A percentile compares a stretch with the other conserved stretches of the same genome.
These are phyloP conservation scores for Ctenopoma kingsleyae DNA, from an alignment of 2,797 vertebrate species.

Conservation along the genomic window DNA sequence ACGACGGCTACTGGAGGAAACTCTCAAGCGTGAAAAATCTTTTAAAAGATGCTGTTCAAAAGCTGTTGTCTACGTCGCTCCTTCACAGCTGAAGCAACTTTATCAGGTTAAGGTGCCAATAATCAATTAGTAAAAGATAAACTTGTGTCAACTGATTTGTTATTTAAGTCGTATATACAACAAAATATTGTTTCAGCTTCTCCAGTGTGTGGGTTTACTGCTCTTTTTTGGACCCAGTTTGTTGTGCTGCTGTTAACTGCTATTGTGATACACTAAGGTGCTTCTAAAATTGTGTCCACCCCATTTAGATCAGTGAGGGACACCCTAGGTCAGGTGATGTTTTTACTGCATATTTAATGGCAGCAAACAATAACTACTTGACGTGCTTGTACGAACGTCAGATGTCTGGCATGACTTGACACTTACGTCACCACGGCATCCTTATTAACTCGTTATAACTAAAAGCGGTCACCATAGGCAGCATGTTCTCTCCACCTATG, in stretches of 20 bases:
- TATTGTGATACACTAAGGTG: neutral
- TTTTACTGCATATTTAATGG: neutral
- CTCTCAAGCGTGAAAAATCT: neutral
- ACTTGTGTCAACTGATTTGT: too few relatives aligned
- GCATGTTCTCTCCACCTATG: neutral
- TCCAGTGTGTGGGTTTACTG: too few relatives aligned
- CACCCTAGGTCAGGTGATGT: neutral
- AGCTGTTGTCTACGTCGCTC: neutral
- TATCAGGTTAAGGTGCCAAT: neutral
- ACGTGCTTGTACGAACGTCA: neutral
- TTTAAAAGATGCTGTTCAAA: neutral
- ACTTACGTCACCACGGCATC: neutral
- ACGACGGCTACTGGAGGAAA: neutral
- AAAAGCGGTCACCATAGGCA: neutral
- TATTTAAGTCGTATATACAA: neutral
- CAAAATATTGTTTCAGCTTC: neutral
- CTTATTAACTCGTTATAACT: neutral
- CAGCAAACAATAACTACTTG: neutral
- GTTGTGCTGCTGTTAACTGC: neutral
- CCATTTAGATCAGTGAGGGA: too few relatives aligned
- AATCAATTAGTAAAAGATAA: too few relatives aligned
- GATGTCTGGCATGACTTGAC: neutral
- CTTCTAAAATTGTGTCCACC: constrained; percentile 9
- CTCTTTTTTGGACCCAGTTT: too few relatives aligned
- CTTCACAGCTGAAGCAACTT: neutral